phyloP scores from a whole-genome alignment of 2,113 vertebrate genomes.

The Apodemus sylvaticus region DNA sequence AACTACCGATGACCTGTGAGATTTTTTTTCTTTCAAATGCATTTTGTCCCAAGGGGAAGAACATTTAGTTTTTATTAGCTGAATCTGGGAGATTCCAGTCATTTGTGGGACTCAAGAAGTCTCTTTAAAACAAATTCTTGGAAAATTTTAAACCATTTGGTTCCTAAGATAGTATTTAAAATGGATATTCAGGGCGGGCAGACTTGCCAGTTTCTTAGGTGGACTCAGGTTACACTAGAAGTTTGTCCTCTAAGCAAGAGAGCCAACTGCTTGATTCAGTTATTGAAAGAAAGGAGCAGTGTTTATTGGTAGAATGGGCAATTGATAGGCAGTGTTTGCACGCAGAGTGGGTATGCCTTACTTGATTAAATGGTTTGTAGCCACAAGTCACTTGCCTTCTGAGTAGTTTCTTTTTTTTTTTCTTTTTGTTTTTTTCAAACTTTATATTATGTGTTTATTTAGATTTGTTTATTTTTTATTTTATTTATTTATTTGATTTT shows the following conservation, averaged over 20 bases:
- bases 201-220: not conserved
- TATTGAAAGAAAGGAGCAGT: slow-evolving; percentile 73
- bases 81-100: slow-evolving; percentile 42
- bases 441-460: no score
- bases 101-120: slow-evolving; percentile 56
- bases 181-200: slow-evolving; percentile 8
- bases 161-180: slow-evolving; percentile 34
- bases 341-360: slow-evolving; percentile 60
- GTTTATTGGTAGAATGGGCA: slow-evolving; percentile 74
- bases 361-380: slow-evolving; percentile 64
- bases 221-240: slow-evolving; percentile 47
- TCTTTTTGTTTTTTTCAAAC: no score
- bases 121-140: slow-evolving; percentile 55
- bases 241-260: slow-evolving; percentile 22
- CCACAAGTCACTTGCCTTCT: slow-evolving; percentile 64
- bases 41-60: slow-evolving; percentile 24
- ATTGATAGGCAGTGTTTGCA: slow-evolving; percentile 66
- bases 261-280: slow-evolving; percentile 64
- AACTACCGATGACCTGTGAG: not conserved
- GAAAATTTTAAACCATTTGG: not conserved
- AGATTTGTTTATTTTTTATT: no score
- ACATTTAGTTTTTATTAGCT: slow-evolving; percentile 38
- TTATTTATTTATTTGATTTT: no score
- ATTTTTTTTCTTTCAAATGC: slow-evolving; percentile 48
- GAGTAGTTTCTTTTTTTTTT: slow-evolving; percentile 53